Base-by-base conservation (phyloP, 1,140 invertebrate genomes). In the Leptonema lineaticorne region DNA sequence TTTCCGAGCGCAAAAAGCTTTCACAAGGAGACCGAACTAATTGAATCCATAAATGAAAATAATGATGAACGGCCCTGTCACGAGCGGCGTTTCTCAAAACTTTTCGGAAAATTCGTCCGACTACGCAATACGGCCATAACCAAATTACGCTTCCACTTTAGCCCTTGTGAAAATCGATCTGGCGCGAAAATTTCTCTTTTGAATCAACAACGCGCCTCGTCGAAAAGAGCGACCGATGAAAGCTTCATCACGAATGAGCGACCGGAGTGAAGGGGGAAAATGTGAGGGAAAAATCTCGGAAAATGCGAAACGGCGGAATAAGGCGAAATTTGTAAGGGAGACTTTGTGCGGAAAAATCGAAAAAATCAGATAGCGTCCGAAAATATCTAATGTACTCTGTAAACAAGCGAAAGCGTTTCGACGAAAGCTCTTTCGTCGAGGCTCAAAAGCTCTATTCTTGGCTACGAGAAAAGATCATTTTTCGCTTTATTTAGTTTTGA, bases 11-110 rank as follows among this genome's bases (percentile, higher is more conserved):
- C 20, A 29, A 16, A 59, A 30, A 59, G 57, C 27, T 59, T 59
- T 59, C 57, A 37, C 57, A 33, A 14, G 28, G 28, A 37, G 33
- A 59, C 57, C 33, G 57, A 29, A 29, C 28, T 59, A 59, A 59
- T 59, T 59, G 27, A 37, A 59, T 59, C 28, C 27, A 59, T 16
- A 59, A 59, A 59, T 37, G 57, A 59, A 16, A 33, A 22, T 37
- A 59, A 59, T 59, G 57, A 59, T 37, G 57, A 59, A 59, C 57
- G 28, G 18, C 30, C 57, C 57, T 28, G 27, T 30, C 53, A 29
- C 53, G 16, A 18, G 24, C 16, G 11, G n/a, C 33, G 57, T 59
- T 59, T 59, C 57, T 22, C 30, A 16, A 59, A 45, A 53, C 22
- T 53, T 53, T 53, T 2, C 53, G 2, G 50, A 30, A 18, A 57